Evolutionary conservation across 2,888 invertebrate species (phyloP), one percentile per base, ranked within the genome.

Genomic region (Harpalus rufipes): DNA sequence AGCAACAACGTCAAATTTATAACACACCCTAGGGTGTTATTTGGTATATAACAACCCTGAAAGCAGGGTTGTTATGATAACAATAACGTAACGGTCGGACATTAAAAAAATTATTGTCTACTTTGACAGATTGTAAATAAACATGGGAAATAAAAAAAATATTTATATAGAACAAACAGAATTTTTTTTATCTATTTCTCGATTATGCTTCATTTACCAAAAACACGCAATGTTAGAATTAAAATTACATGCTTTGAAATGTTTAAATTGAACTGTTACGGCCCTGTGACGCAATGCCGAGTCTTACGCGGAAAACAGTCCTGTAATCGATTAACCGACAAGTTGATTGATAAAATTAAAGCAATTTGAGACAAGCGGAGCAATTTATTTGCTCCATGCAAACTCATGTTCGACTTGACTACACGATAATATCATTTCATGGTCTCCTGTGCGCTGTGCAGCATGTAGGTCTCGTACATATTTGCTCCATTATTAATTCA

Each of bases 311-410:
- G 72, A 74, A 44, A 74, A 74, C 72, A 74, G 44, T 6, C 44
- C 1, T 10, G 16, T 74, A 74, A 74, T 74, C 72, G 72, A 74
- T 74, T 44, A 74, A 44, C 72, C 41, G 72, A 41, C 72, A 44
- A 44, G 72, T 74, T 74, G 72, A 74, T 74, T 74, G 72, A 74
- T 74, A 74, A 74, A 74, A 74, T 74, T 74, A 21, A 74, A 74
- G 72, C 72, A 68, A 68, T 68, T 68, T 68, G 68, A 39, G 39
- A 10, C 68, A 68, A 63, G 14, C 68, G 39, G 25, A 39, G 68
- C 68, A 74, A 74, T 74, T 74, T 74, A 74, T 74, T 74, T 18
- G 72, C 44, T 74, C 41, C 72, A 74, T 44, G 72, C 72, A 74
- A 74, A 74, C 72, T 44, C 72, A 74, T 74, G 72, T 51, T 12